Conservation (phyloP, 2,113 vertebrate species). For the Cercopithecus mona region DNA sequence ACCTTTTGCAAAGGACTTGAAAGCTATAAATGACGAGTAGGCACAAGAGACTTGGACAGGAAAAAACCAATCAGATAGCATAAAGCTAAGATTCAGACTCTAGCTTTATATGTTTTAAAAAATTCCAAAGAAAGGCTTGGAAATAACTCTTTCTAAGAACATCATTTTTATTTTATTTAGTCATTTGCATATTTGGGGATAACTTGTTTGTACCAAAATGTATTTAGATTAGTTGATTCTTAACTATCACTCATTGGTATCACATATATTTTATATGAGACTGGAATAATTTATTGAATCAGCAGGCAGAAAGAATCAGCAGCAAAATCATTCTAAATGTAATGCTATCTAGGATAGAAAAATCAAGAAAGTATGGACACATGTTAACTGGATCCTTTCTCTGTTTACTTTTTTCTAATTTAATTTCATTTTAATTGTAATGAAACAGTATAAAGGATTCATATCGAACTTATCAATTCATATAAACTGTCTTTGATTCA, state of each 20-base stretch:
- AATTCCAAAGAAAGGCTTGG: neutral
- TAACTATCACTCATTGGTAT: conserved; percentile 19
- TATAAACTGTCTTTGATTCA: conserved; percentile 39
- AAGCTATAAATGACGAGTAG: neutral
- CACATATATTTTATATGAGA: neutral
- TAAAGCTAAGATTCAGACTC: conserved; percentile 28
- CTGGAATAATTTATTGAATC: conserved; percentile 31
- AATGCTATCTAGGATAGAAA: neutral
- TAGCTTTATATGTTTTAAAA: neutral
- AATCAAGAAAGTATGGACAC: neutral
- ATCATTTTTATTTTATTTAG: conserved; percentile 22
- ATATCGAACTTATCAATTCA: neutral
- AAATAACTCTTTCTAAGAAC: conserved; percentile 17
- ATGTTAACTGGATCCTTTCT: conserved; percentile 10
- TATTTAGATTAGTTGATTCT: conserved; percentile 23
- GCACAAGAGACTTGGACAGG: neutral
- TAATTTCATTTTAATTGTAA: conserved; percentile 51
- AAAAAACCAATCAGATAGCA: neutral
- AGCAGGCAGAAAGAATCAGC: neutral
- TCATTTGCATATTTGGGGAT: neutral
- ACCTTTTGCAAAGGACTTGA: conserved; percentile 21
- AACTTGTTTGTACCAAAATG: conserved; percentile 22
- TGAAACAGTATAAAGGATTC: neutral
- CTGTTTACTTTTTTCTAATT: conserved; percentile 18
- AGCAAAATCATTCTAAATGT: conserved; percentile 20